Evolutionary conservation across 1,140 invertebrate species (phyloP), one percentile per base, ranked within the genome.

Genomic region (Pseudomyrmex sp.): DNA sequence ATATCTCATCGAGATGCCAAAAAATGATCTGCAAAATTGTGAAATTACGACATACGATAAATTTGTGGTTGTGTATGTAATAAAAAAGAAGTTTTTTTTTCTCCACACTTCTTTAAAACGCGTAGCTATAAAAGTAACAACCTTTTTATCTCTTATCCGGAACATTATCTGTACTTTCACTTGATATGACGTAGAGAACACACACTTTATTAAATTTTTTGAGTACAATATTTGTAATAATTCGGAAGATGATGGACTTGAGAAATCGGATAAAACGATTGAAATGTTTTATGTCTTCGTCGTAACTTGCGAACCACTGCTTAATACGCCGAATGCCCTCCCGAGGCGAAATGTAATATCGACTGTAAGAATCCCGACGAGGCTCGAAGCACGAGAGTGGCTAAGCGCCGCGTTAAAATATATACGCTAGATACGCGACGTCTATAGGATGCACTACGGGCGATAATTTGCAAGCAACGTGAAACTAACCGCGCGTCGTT

Each of bases 301-400:
- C 10, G 10, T 58, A 48, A 86, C 46, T 83, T 88, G 86, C 85
- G 86, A 88, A 88, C 86, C 86, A 87, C 82, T 88, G 86, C 63
- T 35, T 63, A 74, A 87, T 48, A 75, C 69, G 58, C 61, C 35
- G 50, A 68, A 87, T 80, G 48, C 54, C 35, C 26, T 74, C 85
- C 82, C 73, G 86, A 87, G 82, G 85, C 85, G 85, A 84, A 69
- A 63, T 13, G 85, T 86, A 88, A 84, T 86, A 80, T 86, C 85
- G 85, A 63, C 82, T 68, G 82, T 62, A 61, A 88, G 83, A 80
- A 80, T 80, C 48, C 76, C 20, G 75, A 70, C 58, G 75, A 84
- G 83, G 48, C 80, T 84, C 75, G 63, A 48, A 74, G 72, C 56
- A n/a, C 23, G 23, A 72, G 68, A 65, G 44, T 26, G 56, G 56